A percentile compares a stretch with the other conserved stretches of the same genome.
These are phyloP conservation scores for Pantherophis vulpinus DNA, from an alignment of 2,797 vertebrate species.

Conservation along the genomic window DNA sequence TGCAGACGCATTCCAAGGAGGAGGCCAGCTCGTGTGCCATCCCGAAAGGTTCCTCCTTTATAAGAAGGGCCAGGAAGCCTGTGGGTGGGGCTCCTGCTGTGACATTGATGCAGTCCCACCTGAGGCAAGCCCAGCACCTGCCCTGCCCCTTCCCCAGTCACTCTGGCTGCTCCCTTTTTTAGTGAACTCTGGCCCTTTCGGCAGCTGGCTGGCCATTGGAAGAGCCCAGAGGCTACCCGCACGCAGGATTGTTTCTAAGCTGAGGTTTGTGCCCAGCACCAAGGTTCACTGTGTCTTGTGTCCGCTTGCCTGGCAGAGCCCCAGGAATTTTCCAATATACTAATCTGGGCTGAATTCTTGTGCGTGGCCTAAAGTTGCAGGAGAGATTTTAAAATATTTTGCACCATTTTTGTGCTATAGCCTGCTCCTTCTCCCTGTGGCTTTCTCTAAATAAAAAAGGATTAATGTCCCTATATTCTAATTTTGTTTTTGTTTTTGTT, in stretches of 20 bases:
- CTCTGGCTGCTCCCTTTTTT: background rate
- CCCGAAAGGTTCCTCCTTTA: background rate
- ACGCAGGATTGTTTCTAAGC: background rate
- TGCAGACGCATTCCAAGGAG: background rate
- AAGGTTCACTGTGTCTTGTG: background rate
- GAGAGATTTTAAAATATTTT: background rate
- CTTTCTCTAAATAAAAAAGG: background rate
- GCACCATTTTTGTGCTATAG: background rate
- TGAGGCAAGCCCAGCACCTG: background rate
- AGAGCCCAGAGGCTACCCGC: too few relatives aligned
- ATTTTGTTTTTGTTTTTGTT: background rate
- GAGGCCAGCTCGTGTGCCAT: background rate
- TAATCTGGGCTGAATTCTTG: background rate
- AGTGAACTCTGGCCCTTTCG: background rate
- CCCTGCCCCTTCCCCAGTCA: background rate
- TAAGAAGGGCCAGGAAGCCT: background rate
- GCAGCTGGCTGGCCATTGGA: background rate
- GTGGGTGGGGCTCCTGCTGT: background rate
- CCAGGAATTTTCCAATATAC: background rate
- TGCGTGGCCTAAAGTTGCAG: background rate
- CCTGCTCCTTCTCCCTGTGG: background rate
- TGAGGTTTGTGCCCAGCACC: background rate
- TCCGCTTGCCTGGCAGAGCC: background rate
- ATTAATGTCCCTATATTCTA: background rate
- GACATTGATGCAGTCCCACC: background rate